phyloP scores from a whole-genome alignment of 2,888 invertebrate genomes.

The Acrocyrtus sp. region DNA sequence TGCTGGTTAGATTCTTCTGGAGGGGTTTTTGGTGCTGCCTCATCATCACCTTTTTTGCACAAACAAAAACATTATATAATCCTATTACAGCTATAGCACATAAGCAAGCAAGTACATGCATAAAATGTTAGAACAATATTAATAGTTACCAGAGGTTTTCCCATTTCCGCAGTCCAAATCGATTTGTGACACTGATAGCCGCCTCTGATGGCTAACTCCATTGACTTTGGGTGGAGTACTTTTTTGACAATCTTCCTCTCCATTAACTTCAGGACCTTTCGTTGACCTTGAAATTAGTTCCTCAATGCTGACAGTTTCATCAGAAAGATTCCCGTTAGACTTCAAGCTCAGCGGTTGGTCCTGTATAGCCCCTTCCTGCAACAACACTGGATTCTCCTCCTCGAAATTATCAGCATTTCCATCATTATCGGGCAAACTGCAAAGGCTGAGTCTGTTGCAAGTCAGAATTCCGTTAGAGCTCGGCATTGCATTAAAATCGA shows the following conservation, averaged over 20 bases:
- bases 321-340: neutral
- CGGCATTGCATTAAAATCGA: neutral
- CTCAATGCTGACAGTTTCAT: neutral
- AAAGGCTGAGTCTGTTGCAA: constrained; percentile 39
- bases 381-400: neutral
- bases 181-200: constrained; percentile 24
- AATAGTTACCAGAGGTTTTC: too few species aligned
- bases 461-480: constrained; percentile 19
- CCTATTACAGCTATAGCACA: too few species aligned
- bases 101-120: too few species aligned
- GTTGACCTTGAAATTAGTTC: neutral
- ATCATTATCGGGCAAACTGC: constrained; percentile 39
- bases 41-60: too few species aligned
- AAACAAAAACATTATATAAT: too few species aligned
- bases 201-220: constrained; percentile 20
- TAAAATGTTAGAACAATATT: too few species aligned
- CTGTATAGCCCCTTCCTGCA: constrained; percentile 13
- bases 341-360: constrained; percentile 32
- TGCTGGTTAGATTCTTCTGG: too few species aligned
- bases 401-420: constrained; percentile 6
- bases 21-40: too few species aligned
- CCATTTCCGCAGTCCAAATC: constrained; percentile 13
- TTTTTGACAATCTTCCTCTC: constrained; percentile 7
- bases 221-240: constrained; percentile 8
- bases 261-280: neutral